Conservation (phyloP, 2,888 invertebrate genomes). For the Branchellion lobata region DNA sequence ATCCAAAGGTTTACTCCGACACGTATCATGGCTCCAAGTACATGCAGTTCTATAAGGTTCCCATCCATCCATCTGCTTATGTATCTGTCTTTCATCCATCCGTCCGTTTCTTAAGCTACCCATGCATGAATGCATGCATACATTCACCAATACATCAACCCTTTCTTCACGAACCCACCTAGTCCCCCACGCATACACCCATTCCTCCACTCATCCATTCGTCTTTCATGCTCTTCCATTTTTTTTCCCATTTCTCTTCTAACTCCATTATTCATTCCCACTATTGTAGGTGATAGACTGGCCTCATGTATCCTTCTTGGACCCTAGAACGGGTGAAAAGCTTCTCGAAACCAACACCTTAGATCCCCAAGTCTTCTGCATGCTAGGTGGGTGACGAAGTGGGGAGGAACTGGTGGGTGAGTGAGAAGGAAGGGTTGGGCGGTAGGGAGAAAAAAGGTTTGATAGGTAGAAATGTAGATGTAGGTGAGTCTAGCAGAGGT, state of each 20-base stretch:
- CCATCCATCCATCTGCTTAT: too few relatives aligned
- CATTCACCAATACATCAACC: not conserved
- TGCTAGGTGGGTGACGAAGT: not conserved
- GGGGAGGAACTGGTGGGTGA: not conserved
- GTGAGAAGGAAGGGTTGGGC: not conserved
- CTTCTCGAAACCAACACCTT: not conserved
- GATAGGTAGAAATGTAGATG: not conserved
- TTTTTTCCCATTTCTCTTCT: too few relatives aligned
- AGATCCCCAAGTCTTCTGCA: not conserved
- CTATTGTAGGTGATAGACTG: constrained; percentile 59
- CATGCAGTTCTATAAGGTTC: constrained; percentile 70
- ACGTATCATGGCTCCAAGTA: constrained; percentile 69
- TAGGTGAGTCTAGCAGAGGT: not conserved
- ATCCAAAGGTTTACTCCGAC: constrained; percentile 63
- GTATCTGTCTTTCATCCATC: too few relatives aligned
- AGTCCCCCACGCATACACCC: not conserved
- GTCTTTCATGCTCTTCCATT: too few relatives aligned
- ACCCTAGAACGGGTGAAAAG: constrained; percentile 69
- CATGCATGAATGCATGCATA: not conserved
- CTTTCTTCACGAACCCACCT: not conserved
- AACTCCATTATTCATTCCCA: too few relatives aligned
- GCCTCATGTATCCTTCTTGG: constrained; percentile 71
- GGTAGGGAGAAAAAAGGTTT: not conserved
- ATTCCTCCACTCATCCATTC: too few relatives aligned
- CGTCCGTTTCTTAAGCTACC: not conserved